Percentiles rank a stretch among this genome's conserved stretches.
phyloP scores from a whole-genome alignment of 2,888 invertebrate species.

The Aradus depressus region DNA sequence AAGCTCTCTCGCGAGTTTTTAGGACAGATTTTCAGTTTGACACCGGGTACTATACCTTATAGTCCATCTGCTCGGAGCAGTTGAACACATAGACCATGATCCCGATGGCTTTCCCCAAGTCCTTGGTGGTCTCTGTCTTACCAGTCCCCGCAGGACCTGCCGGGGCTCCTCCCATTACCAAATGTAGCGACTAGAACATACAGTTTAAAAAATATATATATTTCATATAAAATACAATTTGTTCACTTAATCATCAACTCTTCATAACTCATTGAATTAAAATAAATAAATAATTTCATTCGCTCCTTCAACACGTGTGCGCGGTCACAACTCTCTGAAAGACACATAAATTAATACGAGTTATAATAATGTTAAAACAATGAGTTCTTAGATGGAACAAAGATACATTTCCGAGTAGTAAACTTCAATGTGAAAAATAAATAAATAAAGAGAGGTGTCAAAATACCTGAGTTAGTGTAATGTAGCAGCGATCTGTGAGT shows the following conservation, averaged over 20 bases:
- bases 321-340: neutral
- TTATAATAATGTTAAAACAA: neutral
- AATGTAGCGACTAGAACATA: slow-evolving; percentile 58
- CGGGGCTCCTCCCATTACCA: slow-evolving; percentile 94
- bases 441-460: slow-evolving; percentile 9
- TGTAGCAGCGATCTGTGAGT: slow-evolving; percentile 88
- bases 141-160: slow-evolving; percentile 93
- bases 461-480: slow-evolving; percentile 72
- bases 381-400: neutral
- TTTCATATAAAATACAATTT: neutral
- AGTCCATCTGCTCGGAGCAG: slow-evolving; percentile 95
- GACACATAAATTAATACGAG: neutral
- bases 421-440: neutral
- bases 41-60: slow-evolving; percentile 59
- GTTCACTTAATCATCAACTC: neutral
- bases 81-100: slow-evolving; percentile 98
- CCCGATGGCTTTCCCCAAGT: slow-evolving; percentile 83
- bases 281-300: neutral
- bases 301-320: neutral
- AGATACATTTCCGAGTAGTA: neutral
- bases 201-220: neutral
- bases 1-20: too few relatives aligned
- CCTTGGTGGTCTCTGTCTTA: slow-evolving; percentile 94
- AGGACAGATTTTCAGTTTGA: too few relatives aligned
- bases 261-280: neutral